These are phyloP conservation scores for Apotomis capreana DNA, from an alignment of 2,888 invertebrate species.

Conservation along the genomic window DNA sequence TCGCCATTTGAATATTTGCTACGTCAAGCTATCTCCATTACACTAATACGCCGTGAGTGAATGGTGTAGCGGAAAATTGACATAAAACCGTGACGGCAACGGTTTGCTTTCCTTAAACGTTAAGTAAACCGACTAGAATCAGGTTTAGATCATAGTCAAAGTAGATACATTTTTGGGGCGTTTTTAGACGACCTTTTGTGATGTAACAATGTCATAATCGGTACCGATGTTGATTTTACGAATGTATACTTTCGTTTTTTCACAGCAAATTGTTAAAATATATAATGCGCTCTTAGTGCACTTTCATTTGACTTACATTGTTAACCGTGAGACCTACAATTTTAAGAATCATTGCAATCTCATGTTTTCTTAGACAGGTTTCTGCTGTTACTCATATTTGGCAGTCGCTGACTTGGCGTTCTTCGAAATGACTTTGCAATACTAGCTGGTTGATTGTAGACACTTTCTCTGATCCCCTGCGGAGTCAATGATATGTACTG, in stretches of 20 bases:
- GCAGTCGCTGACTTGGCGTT: constrained; percentile 37
- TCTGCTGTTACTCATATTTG: constrained; percentile 31
- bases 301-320: constrained; percentile 38
- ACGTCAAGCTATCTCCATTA: constrained; percentile 7
- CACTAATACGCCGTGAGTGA: not conserved
- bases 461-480: constrained; percentile 62
- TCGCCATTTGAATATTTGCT: constrained; percentile 6
- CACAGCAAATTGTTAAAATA: not conserved
- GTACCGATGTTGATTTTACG: not conserved
- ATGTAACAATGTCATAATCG: not conserved
- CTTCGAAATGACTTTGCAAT: constrained; percentile 43
- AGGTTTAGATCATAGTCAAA: not conserved
- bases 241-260: constrained; percentile 7
- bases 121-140: not conserved
- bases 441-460: constrained; percentile 46
- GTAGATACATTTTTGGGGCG: not conserved
- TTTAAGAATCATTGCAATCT: constrained; percentile 27
- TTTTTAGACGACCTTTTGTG: not conserved
- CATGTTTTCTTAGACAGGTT: constrained; percentile 22
- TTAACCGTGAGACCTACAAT: constrained; percentile 24
- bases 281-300: not conserved
- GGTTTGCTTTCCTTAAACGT: constrained; percentile 2
- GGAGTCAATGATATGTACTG: constrained; percentile 53
- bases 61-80: constrained; percentile 1
- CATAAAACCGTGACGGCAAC: constrained; percentile 4